phyloP scores from a whole-genome alignment of 1,140 invertebrate genomes.

The Sitobion miscanthi region DNA sequence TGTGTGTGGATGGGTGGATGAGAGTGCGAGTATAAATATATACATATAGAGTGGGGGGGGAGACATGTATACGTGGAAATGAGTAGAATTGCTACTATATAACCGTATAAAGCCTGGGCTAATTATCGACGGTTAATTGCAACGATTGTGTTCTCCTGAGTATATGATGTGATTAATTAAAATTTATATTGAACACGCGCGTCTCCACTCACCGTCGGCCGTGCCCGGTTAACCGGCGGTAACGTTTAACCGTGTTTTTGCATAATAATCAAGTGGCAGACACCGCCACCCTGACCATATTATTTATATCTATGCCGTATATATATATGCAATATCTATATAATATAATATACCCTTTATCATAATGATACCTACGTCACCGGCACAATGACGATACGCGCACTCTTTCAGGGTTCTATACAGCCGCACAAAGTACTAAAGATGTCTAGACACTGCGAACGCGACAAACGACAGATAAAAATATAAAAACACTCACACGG shows the following conservation, averaged over 20 bases:
- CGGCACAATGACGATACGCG: neutral
- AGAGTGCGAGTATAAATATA: neutral
- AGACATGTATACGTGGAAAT: neutral
- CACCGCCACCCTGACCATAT: neutral
- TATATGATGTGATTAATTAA: slow-evolving; percentile 43
- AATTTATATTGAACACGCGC: slow-evolving; percentile 17
- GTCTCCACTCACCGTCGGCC: neutral
- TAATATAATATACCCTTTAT: neutral
- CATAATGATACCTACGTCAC: neutral
- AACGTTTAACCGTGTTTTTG: slow-evolving; percentile 28
- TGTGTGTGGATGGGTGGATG: no score
- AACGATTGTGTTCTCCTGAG: slow-evolving; percentile 23
- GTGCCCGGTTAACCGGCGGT: neutral
- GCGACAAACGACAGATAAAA: neutral
- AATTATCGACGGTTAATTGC: slow-evolving; percentile 52
- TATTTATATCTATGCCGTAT: neutral
- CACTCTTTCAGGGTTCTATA: neutral
- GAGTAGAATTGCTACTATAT: neutral
- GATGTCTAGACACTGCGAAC: neutral
- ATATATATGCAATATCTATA: no score
- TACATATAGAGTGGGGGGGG: neutral
- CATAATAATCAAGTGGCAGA: slow-evolving; percentile 11
- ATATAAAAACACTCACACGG: no score
- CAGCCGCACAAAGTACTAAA: neutral
- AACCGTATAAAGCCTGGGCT: neutral